Conservation (phyloP, 2,113 vertebrate genomes). For the Megaceryle maxima region DNA sequence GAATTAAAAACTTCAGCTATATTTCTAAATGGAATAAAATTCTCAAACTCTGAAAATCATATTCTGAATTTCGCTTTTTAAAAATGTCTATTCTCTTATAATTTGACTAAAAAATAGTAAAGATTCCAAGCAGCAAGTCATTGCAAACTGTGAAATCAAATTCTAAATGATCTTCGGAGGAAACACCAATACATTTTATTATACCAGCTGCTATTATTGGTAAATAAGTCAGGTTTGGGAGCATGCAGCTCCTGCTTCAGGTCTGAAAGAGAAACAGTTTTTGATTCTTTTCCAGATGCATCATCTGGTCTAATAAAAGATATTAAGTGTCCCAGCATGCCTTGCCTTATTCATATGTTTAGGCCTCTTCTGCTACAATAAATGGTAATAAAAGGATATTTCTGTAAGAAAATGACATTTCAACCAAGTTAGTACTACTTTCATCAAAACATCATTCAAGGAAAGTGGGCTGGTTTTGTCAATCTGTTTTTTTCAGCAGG, state of each 20-base stretch:
- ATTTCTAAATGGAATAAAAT: background rate
- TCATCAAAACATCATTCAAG: background rate
- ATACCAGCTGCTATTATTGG: background rate
- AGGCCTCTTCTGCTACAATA: background rate
- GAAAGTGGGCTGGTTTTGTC: background rate
- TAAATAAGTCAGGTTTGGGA: background rate
- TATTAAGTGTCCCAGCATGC: background rate
- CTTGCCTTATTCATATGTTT: background rate
- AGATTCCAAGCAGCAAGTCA: background rate
- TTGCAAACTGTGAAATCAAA: background rate
- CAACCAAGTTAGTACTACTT: background rate
- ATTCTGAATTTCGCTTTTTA: background rate
- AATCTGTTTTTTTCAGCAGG: background rate
- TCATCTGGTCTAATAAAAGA: conserved; percentile 20
- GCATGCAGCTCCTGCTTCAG: background rate
- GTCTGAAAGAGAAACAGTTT: background rate
- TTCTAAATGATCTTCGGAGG: background rate
- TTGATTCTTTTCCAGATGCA: conserved; percentile 12
- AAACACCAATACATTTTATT: background rate
- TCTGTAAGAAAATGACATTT: conserved; percentile 1
- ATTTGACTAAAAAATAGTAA: background rate
- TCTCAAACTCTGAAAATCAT: background rate
- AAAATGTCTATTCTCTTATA: background rate
- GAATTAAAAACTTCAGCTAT: background rate
- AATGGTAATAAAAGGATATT: background rate